Base-by-base conservation (phyloP, 2,888 invertebrate species). In the Ceraclea dissimilis region DNA sequence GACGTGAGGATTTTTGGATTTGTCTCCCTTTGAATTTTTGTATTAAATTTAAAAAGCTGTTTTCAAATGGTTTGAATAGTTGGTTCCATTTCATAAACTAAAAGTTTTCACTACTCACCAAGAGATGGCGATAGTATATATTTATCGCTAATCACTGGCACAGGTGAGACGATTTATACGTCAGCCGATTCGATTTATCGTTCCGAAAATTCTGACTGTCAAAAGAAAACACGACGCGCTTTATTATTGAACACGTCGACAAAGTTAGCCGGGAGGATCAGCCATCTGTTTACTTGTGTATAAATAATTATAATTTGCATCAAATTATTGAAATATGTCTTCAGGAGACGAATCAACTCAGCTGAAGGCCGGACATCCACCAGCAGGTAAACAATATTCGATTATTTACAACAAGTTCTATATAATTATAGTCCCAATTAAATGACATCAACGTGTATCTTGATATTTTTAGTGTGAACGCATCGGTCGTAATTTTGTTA, bases 361-460 rank as follows among this genome's bases (percentile, higher is more conserved):
- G 71, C 78, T 90, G 39, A 89, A 91, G 69, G 93, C 84, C 62
- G 93, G 93, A 56, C 93, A 93, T 73, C 90, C 90, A 63, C 93
- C 93, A 66, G 93, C 93, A 79, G 88, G 93, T 93, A 79, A 79
- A 51, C 21, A 52, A 39, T 39, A 13, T 16, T 39, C 8, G 11
- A 31, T 11, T 31, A 8, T 11, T 31, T 8, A 31, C 6, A 31
- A 31, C 6, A 52, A 21, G 10, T 17, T 51, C 34, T 13, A 11
- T 17, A 50, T 20, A 50, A 26, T 16, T 26, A 33, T 8, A 16
- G 16, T 16, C 16, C 10, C 13, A 22, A 31, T 50, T n/a, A 8
- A 10, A 6, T 46, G 47, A 26, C 46, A 10, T 22, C 20, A 26
- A 18, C 16, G 49, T 19, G 20, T 13, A 18, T 16, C n/a, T 50